Conservation (phyloP, 2,113 vertebrate species). For the Channa argus region DNA sequence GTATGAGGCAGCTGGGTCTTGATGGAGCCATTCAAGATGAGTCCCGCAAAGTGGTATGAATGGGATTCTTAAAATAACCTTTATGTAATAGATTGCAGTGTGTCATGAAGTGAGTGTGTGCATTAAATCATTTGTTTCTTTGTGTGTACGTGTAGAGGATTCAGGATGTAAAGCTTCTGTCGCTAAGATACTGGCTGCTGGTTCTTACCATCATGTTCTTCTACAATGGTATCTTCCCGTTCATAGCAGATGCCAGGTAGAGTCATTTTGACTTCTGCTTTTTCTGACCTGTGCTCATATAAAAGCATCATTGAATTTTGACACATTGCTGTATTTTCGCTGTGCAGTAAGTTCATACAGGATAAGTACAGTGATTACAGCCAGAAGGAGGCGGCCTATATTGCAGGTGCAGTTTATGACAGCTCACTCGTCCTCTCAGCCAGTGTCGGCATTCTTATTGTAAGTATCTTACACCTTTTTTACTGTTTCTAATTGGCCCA, state of each 20-base stretch:
- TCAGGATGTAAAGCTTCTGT: conserved; percentile 82
- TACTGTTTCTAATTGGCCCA: background rate
- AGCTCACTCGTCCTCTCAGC: conserved; percentile 84
- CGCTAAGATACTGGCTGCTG: conserved; percentile 85
- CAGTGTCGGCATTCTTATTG: conserved; percentile 84
- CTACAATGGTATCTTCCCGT: conserved; percentile 86
- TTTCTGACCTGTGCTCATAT: no score
- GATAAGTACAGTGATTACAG: conserved; percentile 87
- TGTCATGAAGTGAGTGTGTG: background rate
- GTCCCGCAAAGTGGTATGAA: conserved; percentile 85
- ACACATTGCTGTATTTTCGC: background rate
- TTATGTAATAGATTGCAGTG: background rate
- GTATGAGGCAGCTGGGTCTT: conserved; percentile 85
- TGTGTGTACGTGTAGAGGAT: conserved; percentile 75
- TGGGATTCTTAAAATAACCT: background rate
- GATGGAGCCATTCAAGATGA: conserved; percentile 83
- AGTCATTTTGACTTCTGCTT: no score
- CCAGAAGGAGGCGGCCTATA: conserved; percentile 83
- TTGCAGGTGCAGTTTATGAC: conserved; percentile 86
- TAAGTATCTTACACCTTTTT: conserved; percentile 64
- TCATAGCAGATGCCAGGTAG: conserved; percentile 87
- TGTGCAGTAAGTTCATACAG: conserved; percentile 88
- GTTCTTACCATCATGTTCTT: conserved; percentile 89
- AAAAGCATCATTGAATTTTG: background rate
- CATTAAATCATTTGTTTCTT: background rate